Conservation (phyloP, 2,888 invertebrate genomes). For the Melanargia galathea region DNA sequence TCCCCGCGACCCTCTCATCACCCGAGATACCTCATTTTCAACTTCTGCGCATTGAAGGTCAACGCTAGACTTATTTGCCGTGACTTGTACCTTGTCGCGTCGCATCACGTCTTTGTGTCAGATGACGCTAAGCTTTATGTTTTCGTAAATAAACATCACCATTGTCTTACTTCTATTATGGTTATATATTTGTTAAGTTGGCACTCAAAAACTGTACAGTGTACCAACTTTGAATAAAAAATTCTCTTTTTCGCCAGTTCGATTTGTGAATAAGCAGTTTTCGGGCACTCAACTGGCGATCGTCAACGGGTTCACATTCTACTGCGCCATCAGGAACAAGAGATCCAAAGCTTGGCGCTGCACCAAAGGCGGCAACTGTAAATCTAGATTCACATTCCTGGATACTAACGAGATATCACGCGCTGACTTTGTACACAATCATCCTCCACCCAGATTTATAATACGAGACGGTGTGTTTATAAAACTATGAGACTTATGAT, state of each 20-base stretch:
- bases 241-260: constrained; percentile 36
- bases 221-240: neutral
- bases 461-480: constrained; percentile 43
- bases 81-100: too few relatives aligned
- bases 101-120: too few relatives aligned
- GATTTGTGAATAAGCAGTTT: constrained; percentile 36
- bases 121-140: too few relatives aligned
- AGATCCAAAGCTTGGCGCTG: constrained; percentile 44
- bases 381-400: constrained; percentile 41
- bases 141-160: too few relatives aligned
- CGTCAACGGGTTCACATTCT: constrained; percentile 51
- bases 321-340: constrained; percentile 37
- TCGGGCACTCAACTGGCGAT: constrained; percentile 47
- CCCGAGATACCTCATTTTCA: too few relatives aligned
- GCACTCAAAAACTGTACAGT: too few relatives aligned
- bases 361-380: constrained; percentile 45
- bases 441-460: constrained; percentile 37
- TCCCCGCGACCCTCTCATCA: too few relatives aligned
- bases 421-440: constrained; percentile 36
- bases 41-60: too few relatives aligned
- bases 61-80: too few relatives aligned
- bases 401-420: constrained; percentile 29
- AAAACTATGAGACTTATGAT: constrained; percentile 40
- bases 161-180: too few relatives aligned
- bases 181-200: too few relatives aligned